phyloP scores from a whole-genome alignment of 2,113 vertebrate genomes.

The Chaenocephalus aceratus region DNA sequence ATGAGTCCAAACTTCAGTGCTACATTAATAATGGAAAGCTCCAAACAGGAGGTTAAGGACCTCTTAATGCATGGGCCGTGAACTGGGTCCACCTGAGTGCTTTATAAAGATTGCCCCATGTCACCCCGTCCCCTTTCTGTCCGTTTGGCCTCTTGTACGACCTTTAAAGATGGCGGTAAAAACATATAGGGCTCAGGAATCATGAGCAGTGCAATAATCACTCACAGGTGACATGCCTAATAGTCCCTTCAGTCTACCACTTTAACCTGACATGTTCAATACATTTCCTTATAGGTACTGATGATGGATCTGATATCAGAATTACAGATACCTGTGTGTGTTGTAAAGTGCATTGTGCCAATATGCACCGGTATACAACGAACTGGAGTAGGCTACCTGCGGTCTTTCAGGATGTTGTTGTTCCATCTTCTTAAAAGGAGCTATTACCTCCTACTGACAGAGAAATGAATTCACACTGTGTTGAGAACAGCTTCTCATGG shows the following conservation, averaged over 20 bases:
- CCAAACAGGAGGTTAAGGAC: slow-evolving; percentile 71
- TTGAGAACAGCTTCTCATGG: slow-evolving; percentile 75
- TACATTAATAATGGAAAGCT: slow-evolving; percentile 77
- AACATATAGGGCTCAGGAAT: slow-evolving; percentile 24
- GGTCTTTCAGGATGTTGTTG: slow-evolving; percentile 61
- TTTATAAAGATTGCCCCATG: slow-evolving; percentile 33
- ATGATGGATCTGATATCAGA: slow-evolving; percentile 66
- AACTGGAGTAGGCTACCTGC: slow-evolving; percentile 64
- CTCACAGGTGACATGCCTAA: slow-evolving; percentile 66
- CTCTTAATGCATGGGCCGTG: slow-evolving; percentile 43
- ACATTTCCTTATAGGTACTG: slow-evolving; percentile 38
- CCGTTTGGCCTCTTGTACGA: slow-evolving; percentile 24
- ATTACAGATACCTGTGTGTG: slow-evolving; percentile 14
- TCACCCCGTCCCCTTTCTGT: slow-evolving; percentile 26
- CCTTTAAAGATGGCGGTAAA: slow-evolving; percentile 34
- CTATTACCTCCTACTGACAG: slow-evolving; percentile 78
- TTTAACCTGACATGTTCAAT: slow-evolving; percentile 73
- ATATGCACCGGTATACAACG: slow-evolving; percentile 24
- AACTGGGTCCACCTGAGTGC: slow-evolving; percentile 9
- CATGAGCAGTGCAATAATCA: slow-evolving; percentile 54
- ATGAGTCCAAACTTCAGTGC: slow-evolving; percentile 53
- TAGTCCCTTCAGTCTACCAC: slow-evolving; percentile 57
- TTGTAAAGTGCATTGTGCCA: not conserved
- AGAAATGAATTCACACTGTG: slow-evolving; percentile 76
- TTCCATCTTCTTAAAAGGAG: slow-evolving; percentile 81